Evolutionary conservation across 1,140 invertebrate genomes (phyloP).

Genomic region (Tetragonula clypearis): DNA sequence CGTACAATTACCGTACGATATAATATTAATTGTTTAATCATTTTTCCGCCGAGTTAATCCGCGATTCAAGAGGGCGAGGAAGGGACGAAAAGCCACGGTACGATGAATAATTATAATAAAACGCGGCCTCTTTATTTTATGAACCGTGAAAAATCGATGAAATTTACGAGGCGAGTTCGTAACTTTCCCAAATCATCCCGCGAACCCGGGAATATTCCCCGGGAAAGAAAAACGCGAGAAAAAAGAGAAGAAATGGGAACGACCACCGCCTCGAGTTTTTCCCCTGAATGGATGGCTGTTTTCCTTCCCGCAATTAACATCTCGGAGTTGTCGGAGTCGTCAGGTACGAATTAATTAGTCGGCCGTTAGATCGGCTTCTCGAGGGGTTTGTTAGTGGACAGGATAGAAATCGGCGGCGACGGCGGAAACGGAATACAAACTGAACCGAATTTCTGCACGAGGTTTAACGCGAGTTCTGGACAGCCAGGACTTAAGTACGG

Average conservation of each 20-base stretch:
- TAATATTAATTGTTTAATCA: too few species aligned
- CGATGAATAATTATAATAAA: background rate
- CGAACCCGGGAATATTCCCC: accelerated
- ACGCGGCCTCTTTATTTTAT: background rate
- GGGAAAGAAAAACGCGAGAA: background rate
- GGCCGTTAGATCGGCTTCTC: background rate
- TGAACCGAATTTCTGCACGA: background rate
- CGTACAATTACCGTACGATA: too few species aligned
- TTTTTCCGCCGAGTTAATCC: too few species aligned
- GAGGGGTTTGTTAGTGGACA: background rate
- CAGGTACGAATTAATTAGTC: constrained; percentile 20
- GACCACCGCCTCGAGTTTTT: too few species aligned
- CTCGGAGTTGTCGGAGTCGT: background rate
- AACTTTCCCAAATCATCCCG: background rate
- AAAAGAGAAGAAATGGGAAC: background rate
- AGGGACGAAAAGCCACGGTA: background rate
- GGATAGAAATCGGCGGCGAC: background rate
- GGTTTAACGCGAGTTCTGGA: background rate
- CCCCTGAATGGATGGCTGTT: background rate
- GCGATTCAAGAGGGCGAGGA: background rate
- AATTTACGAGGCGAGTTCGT: background rate
- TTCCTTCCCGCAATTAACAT: background rate
- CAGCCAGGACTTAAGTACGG: background rate
- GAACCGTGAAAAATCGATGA: background rate
- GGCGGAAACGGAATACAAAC: constrained; percentile 4